Percentiles rank a stretch among this genome's conserved stretches.
Evolutionary conservation across 2,888 invertebrate genomes (phyloP).

Genomic region (Brachycybe producta): DNA sequence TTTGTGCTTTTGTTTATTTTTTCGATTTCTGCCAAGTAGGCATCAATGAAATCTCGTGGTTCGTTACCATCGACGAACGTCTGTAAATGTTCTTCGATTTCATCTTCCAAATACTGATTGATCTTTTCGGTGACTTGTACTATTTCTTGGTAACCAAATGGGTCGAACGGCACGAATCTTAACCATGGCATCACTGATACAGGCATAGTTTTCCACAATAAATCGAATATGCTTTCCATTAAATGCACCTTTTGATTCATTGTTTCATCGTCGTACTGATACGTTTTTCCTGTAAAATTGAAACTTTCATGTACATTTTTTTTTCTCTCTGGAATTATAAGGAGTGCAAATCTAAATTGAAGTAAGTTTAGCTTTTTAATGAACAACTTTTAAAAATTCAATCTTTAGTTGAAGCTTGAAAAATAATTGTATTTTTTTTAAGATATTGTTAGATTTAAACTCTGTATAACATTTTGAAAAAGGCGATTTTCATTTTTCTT

Average conservation of each 20-base stretch:
- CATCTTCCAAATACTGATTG: background rate
- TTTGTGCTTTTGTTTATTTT: background rate
- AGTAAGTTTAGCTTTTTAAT: no score
- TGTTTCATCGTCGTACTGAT: background rate
- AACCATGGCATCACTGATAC: background rate
- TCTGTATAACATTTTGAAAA: no score
- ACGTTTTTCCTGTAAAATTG: no score
- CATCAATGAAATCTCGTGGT: constrained; percentile 5
- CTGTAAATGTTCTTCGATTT: constrained; percentile 1
- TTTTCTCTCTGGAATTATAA: no score
- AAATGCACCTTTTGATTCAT: background rate
- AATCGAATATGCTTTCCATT: background rate
- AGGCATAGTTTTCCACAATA: background rate
- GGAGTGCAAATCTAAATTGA: no score
- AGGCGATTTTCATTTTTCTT: no score
- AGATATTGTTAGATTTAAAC: no score
- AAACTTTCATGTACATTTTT: no score
- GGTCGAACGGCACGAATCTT: background rate
- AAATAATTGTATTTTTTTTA: no score
- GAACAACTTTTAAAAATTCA: no score
- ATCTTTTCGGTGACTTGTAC: background rate
- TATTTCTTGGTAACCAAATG: background rate
- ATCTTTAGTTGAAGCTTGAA: no score
- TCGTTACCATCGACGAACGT: background rate
- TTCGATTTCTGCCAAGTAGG: constrained; percentile 4